A percentile compares a stretch with the other conserved stretches of the same genome.
Conservation (phyloP, 2,113 vertebrate species). For the Oostethus manadensis region DNA sequence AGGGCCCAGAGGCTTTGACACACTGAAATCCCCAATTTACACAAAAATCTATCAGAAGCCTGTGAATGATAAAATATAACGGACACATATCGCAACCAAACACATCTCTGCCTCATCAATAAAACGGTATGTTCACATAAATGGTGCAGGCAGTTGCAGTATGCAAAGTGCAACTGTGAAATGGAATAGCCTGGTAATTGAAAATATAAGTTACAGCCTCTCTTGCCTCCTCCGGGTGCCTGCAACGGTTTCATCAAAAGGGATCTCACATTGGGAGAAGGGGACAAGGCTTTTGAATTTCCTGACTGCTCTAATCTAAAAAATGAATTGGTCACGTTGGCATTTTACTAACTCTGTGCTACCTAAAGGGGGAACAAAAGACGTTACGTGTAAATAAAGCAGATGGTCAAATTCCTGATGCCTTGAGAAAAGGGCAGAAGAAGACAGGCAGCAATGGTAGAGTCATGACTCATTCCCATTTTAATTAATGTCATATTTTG, state of each 20-base stretch:
- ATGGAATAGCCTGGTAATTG: constrained; percentile 60
- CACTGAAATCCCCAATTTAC: too few species aligned
- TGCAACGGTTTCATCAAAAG: constrained; percentile 53
- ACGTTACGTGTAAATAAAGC: constrained; percentile 58
- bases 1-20: too few species aligned
- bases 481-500: too few species aligned
- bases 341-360: constrained; percentile 46
- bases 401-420: constrained; percentile 25
- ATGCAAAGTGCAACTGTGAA: constrained; percentile 33
- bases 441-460: too few species aligned
- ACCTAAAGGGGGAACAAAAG: constrained; percentile 51
- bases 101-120: background rate
- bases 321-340: constrained; percentile 68
- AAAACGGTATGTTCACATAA: constrained; percentile 30
- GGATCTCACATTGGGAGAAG: constrained; percentile 45
- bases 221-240: constrained; percentile 30
- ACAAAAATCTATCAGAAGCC: too few species aligned
- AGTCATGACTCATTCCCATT: too few species aligned
- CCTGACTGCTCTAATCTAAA: constrained; percentile 67
- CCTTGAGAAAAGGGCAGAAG: background rate
- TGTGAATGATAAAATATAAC: background rate
- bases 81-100: background rate
- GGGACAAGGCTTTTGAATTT: constrained; percentile 49
- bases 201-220: constrained; percentile 57
- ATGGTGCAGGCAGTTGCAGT: constrained; percentile 28